These are phyloP conservation scores for Akabosia matsudoensis DNA, from an alignment of 1,140 invertebrate species.

Conservation along the genomic window DNA sequence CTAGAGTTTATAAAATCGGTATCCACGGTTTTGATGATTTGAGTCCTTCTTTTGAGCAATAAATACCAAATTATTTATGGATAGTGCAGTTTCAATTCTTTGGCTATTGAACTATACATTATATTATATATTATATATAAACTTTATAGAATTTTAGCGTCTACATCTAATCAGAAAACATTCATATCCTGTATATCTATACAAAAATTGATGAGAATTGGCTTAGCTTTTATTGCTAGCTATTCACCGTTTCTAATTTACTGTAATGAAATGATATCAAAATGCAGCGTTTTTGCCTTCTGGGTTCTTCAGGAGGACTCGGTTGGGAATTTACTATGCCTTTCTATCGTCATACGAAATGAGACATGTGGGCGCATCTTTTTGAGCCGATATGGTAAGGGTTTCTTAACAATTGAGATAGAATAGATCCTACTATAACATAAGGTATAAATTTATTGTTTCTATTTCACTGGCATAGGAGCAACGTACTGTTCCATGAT, in stretches of 20 bases:
- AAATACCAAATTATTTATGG: background rate
- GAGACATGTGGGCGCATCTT: background rate
- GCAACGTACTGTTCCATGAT: background rate
- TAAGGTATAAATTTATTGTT: too few species aligned
- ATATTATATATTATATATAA: background rate
- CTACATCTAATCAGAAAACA: too few species aligned
- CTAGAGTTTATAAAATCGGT: too few species aligned
- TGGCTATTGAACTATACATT: background rate
- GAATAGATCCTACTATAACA: background rate
- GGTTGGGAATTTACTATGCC: conserved; percentile 1
- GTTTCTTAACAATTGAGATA: background rate
- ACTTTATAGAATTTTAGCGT: too few species aligned
- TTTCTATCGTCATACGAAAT: background rate
- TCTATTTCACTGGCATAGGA: background rate
- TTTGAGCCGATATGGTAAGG: background rate
- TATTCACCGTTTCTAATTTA: too few species aligned
- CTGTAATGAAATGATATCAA: too few species aligned
- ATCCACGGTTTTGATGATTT: too few species aligned
- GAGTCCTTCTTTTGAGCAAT: background rate
- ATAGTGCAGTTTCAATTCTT: background rate
- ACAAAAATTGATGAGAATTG: too few species aligned
- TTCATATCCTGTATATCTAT: too few species aligned
- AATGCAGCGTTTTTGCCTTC: background rate
- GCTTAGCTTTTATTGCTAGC: too few species aligned
- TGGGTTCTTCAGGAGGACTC: background rate